Evolutionary conservation across 2,113 vertebrate species (phyloP).

Genomic region (Chaenogobius annularis): DNA sequence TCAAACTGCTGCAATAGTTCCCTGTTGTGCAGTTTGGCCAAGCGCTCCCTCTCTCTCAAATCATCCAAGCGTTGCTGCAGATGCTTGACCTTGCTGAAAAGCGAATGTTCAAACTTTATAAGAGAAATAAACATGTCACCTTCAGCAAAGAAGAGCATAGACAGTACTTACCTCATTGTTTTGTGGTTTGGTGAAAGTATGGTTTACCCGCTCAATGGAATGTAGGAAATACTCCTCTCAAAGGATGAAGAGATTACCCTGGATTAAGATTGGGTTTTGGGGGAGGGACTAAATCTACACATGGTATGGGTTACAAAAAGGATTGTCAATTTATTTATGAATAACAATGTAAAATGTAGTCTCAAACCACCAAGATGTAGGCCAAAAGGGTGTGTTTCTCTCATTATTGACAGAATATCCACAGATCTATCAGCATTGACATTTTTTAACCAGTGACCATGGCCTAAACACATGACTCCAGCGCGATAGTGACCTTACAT

Average conservation of each 20-base stretch:
- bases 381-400: not conserved
- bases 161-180: conserved; percentile 54
- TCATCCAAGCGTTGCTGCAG: conserved; percentile 67
- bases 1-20: conserved; percentile 77
- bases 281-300: conserved; percentile 36
- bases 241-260: conserved; percentile 63
- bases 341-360: too few species aligned
- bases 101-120: not conserved
- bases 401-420: not conserved
- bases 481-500: not conserved
- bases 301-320: not conserved
- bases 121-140: not conserved
- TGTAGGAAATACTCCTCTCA: conserved; percentile 17
- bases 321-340: not conserved
- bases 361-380: too few species aligned
- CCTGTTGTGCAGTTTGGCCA: conserved; percentile 63
- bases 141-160: not conserved
- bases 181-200: conserved; percentile 31
- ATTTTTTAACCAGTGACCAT: not conserved
- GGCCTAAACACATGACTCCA: not conserved
- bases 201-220: conserved; percentile 24
- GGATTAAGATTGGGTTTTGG: conserved; percentile 63
- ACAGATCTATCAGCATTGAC: not conserved
- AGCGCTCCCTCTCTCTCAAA: conserved; percentile 63
- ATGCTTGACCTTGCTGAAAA: conserved; percentile 33